Conservation (phyloP, 2,113 vertebrate genomes). For the Orycteropus afer region DNA sequence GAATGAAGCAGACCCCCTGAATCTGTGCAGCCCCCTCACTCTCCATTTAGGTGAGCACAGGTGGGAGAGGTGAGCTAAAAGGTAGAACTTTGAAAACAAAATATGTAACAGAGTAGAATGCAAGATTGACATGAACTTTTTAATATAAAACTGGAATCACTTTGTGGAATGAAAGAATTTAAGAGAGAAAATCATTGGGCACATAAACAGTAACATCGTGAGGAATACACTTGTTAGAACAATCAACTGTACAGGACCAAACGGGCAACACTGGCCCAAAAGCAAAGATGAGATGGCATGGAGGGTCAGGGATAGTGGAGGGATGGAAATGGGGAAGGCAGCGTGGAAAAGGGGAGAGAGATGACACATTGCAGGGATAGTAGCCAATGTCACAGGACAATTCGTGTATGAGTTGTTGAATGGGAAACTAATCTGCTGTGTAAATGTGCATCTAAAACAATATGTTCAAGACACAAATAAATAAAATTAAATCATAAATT, state of each 20-base stretch:
- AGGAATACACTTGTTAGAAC: neutral
- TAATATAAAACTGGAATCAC: neutral
- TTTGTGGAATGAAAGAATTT: neutral
- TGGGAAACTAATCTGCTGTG: neutral
- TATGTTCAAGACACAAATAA: neutral
- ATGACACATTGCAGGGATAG: neutral
- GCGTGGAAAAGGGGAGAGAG: neutral
- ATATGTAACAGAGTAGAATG: neutral
- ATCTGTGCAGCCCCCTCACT: neutral
- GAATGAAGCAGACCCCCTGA: neutral
- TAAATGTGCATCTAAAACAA: neutral
- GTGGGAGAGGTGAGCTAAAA: neutral
- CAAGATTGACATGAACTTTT: neutral
- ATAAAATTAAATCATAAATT: neutral
- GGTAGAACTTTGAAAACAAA: neutral
- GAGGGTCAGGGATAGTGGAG: too few species aligned
- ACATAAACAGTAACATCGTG: neutral
- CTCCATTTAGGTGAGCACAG: neutral
- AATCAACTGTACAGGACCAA: too few species aligned
- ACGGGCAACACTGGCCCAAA: too few species aligned
- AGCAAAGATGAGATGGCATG: too few species aligned
- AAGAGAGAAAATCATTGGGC: neutral
- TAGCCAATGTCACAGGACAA: neutral
- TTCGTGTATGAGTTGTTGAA: neutral
- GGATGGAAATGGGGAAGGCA: too few species aligned